Evolutionary conservation across 2,113 vertebrate genomes (phyloP).

Genomic region (Macrotus californicus): DNA sequence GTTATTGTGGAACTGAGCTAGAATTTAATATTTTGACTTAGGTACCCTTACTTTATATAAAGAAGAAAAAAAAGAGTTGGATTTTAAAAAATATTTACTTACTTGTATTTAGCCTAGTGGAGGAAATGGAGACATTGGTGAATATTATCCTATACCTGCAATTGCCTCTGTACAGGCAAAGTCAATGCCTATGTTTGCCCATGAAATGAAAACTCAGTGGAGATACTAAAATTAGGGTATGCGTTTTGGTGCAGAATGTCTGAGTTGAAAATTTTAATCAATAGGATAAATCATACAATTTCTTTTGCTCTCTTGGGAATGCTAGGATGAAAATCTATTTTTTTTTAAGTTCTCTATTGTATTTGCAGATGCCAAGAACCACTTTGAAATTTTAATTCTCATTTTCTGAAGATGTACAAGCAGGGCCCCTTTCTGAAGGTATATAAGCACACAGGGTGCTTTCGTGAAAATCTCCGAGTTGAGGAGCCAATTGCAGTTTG

Average conservation of each 20-base stretch:
- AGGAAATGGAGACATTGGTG: not conserved
- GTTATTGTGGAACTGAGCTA: not conserved
- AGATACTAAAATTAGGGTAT: not conserved
- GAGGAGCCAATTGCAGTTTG: not conserved
- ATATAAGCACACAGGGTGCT: not conserved
- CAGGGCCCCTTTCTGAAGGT: not conserved
- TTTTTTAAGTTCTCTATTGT: not conserved
- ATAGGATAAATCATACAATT: not conserved
- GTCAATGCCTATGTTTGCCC: not conserved
- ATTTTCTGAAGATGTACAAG: not conserved
- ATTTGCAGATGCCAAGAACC: not conserved
- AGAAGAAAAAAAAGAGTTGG: not conserved
- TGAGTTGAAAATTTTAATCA: not conserved
- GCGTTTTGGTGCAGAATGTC: not conserved
- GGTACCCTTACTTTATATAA: not conserved
- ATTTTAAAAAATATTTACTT: not conserved
- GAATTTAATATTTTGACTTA: constrained; percentile 44
- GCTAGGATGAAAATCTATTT: not conserved
- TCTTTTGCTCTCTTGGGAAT: not conserved
- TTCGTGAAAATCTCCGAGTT: not conserved
- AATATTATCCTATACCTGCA: not conserved
- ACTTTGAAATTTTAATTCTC: not conserved
- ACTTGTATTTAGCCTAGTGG: not conserved
- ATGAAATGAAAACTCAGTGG: not conserved
- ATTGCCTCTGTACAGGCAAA: not conserved